Evolutionary conservation across 37 sponge, comb jelly and placozoan species (phyloP).

Genomic region (Petrosia ficiformis): DNA sequence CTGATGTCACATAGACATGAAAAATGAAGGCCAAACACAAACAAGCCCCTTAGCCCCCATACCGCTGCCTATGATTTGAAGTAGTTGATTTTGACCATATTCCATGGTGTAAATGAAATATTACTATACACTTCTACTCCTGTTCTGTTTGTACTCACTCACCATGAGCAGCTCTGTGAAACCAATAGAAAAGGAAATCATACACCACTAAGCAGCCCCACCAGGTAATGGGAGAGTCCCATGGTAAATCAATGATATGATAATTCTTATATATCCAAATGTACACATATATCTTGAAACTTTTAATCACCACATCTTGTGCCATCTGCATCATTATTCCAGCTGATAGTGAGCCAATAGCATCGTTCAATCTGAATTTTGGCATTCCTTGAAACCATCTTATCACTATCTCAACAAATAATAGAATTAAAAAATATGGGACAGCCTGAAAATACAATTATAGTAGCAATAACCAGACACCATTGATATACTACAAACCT

Average conservation of each 20-base stretch:
- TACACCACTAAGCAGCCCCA: slow-evolving; percentile 64
- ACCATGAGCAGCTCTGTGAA: slow-evolving; percentile 92
- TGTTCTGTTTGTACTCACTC: too few species aligned
- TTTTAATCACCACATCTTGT: background rate
- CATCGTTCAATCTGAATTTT: slow-evolving; percentile 55
- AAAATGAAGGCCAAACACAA: too few species aligned
- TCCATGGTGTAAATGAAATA: too few species aligned
- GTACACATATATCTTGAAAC: slow-evolving; percentile 57
- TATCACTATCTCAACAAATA: slow-evolving; percentile 61
- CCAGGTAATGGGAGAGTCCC: slow-evolving; percentile 89
- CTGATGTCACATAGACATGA: too few species aligned
- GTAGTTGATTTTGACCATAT: too few species aligned
- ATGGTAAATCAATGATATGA: slow-evolving; percentile 50
- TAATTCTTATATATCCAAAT: slow-evolving; percentile 61
- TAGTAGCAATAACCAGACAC: too few species aligned
- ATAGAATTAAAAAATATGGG: slow-evolving; percentile 75
- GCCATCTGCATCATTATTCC: slow-evolving; percentile 44
- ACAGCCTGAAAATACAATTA: too few species aligned
- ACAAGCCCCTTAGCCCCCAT: too few species aligned
- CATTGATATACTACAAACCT: slow-evolving; percentile 50
- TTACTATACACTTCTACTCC: background rate
- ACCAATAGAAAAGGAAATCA: slow-evolving; percentile 82
- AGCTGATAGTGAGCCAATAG: slow-evolving; percentile 73
- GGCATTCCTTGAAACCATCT: slow-evolving; percentile 29
- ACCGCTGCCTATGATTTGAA: too few species aligned